Evolutionary conservation across 2,888 invertebrate species (phyloP).

Genomic region (Tupiocoris notatus): DNA sequence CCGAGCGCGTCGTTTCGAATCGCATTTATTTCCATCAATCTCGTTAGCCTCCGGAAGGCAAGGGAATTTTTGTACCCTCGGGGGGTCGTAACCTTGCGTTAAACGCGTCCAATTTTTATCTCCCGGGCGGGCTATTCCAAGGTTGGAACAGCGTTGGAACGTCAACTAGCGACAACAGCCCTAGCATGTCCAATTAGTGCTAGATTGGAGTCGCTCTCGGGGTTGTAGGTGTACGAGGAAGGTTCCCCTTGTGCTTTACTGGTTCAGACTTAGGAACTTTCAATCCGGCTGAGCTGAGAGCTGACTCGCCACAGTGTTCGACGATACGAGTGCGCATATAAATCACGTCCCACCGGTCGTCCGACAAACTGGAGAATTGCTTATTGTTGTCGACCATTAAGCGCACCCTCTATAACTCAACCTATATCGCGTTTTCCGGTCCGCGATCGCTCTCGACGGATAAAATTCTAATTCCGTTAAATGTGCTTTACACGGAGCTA

Average conservation of each 20-base stretch:
- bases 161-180: not conserved
- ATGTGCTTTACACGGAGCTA: slow-evolving; percentile 1
- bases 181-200: not conserved
- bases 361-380: slow-evolving; percentile 30
- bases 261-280: no score
- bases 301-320: not conserved
- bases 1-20: no score
- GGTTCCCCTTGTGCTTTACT: not conserved
- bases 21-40: no score
- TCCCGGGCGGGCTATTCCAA: not conserved
- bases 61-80: not conserved
- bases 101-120: not conserved
- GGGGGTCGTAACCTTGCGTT: not conserved
- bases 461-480: slow-evolving; percentile 33
- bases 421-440: slow-evolving; percentile 36
- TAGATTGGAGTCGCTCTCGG: not conserved
- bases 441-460: not conserved
- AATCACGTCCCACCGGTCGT: slow-evolving; percentile 21
- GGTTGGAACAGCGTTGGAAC: not conserved
- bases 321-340: slow-evolving; percentile 12
- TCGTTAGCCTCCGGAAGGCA: no score
- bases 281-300: not conserved
- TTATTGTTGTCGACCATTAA: slow-evolving; percentile 34
- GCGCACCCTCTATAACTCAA: slow-evolving; percentile 20
- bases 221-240: not conserved